Evolutionary conservation across 2,888 invertebrate genomes (phyloP), one percentile per base, ranked within the genome.

Genomic region (Esperia sulphurella): DNA sequence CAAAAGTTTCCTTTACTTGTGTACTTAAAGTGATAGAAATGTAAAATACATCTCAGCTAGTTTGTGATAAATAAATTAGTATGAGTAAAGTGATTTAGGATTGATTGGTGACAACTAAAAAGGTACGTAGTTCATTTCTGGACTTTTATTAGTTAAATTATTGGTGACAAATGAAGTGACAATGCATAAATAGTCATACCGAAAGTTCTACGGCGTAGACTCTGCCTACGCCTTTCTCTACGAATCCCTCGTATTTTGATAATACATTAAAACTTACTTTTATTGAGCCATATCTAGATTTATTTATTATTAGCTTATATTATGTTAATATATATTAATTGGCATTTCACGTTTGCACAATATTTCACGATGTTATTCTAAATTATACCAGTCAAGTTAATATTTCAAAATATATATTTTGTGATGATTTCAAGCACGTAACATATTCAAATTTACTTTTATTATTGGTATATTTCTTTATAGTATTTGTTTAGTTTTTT

Each of bases 11-110:
- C 6, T 14, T 13, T 9, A 13, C 10, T 51, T 35, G 41, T 45
- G 44, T 44, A 41, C 52, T 48, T 40, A 52, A 53, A 54, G 56
- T 46, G 45, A 35, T 10, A n/a, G n/a, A 43, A 57, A 53, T 52
- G 48, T 45, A 37, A 41, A 46, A 31, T 39, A 44, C 46, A 49
- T 59, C 71, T 75, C 75, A 58, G 44, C 67, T 75, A 61, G 60
- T 75, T 76, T 71, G 72, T 77, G 70, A 45, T 45, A 51, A 49
- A 49, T 72, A 76, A 76, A 75, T 75, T 74, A 61, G 65, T 57
- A 54, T 61, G 71, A 74, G 68, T 43, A 39, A 46, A 55, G 52
- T 52, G 49, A 39, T 45, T 40, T 41, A 50, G 51, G 38, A 48
- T 48, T 35, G 41, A 47, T 47, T 39, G 43, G 41, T 47, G 29